phyloP scores from a whole-genome alignment of 2,888 invertebrate species.

The Mesochorus sp. region DNA sequence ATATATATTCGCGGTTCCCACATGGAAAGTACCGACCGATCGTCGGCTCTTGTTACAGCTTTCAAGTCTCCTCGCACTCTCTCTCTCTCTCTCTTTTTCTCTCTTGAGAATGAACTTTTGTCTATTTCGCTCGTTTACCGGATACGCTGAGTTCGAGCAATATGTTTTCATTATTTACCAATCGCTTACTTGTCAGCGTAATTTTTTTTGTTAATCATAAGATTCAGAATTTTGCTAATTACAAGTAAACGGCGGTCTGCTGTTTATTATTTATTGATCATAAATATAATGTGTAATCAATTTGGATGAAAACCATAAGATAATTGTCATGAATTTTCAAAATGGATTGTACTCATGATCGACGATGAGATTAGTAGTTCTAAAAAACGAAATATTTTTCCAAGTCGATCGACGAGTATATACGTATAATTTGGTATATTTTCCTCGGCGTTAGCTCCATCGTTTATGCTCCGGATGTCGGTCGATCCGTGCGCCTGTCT shows the following conservation, averaged over 20 bases:
- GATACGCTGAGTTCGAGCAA: conserved; percentile 51
- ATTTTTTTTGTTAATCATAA: conserved; percentile 7
- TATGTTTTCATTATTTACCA: conserved; percentile 60
- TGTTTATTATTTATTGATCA: too few relatives aligned
- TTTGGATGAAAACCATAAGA: too few relatives aligned
- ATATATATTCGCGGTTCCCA: conserved; percentile 35
- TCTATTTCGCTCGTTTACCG: conserved; percentile 36
- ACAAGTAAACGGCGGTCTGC: too few relatives aligned
- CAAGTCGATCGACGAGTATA: conserved; percentile 1
- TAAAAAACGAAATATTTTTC: too few relatives aligned
- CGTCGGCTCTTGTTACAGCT: conserved; percentile 25
- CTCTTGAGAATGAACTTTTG: conserved; percentile 14
- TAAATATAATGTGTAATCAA: too few relatives aligned
- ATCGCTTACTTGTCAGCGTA: conserved; percentile 37
- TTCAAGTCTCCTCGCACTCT: too few relatives aligned
- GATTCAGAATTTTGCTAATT: too few relatives aligned
- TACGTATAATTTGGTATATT: neutral
- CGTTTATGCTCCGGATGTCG: conserved; percentile 36
- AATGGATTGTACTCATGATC: too few relatives aligned
- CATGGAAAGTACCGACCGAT: conserved; percentile 43
- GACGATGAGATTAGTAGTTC: too few relatives aligned
- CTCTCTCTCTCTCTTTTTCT: too few relatives aligned
- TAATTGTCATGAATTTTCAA: too few relatives aligned
- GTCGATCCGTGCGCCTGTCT: conserved; percentile 33
- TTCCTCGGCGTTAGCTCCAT: conserved; percentile 36